Evolutionary conservation across 2,113 vertebrate genomes (phyloP), one percentile per base, ranked within the genome.

Genomic region (Trinectes maculatus): DNA sequence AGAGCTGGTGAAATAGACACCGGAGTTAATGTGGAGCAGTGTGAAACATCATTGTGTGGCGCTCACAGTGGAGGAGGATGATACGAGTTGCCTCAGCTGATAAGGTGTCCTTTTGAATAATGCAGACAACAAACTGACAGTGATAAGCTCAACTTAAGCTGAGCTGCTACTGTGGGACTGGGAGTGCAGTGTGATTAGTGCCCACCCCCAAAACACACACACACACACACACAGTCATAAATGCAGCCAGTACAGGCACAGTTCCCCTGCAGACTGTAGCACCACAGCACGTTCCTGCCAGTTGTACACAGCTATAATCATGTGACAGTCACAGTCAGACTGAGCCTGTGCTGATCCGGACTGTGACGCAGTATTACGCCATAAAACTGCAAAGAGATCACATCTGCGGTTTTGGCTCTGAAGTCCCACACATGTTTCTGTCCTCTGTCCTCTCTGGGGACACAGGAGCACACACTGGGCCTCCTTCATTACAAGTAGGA

Each of bases 1-100:
- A 82, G 89, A 82, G 80, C 84, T 54, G 78, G 67, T 88, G 90
- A 88, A 89, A 91, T 66, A 86, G 85, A 90, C 82, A 85, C 84
- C 66, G 39, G 37, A 72, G 79, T 69, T 72, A 82, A 83, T 71
- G 67, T 80, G 74, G 80, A 70, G 49, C 82, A 79, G 46, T 21
- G 33, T 47, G 57, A 76, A 74, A 78, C 76, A 74, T 81, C 59
- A 55, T 51, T 79, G 85, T 74, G 71, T 66, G 75, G 60, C 57
- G 71, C 56, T 47, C 54, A 58, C 53, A 39, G 80, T 43, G 66
- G 52, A 62, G 66, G 37, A 22, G 69, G 57, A 80, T 71, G 31
- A 85, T 56, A 82, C 61, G 22, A 62, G 55, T 59, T n/a, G 40
- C 46, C 48, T 28, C 3, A 15, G 62, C 74, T 87, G 85, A 88